Percentiles rank a stretch among this genome's conserved stretches.
Conservation (phyloP, 2,888 invertebrate species). For the Molanna angustata region DNA sequence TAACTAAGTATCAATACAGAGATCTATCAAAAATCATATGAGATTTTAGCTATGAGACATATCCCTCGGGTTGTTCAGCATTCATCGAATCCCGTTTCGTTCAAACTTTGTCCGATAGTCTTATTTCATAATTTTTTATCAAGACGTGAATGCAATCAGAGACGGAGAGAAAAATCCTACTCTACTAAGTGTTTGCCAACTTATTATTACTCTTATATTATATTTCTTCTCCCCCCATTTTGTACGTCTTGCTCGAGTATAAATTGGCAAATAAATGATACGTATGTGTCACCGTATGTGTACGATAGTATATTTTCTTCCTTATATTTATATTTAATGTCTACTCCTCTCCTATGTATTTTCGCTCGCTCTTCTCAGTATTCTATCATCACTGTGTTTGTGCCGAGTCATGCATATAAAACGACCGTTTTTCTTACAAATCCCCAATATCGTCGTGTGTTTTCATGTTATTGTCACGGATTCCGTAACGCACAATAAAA, state of each 20-base stretch:
- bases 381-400: background rate
- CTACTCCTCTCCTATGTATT: background rate
- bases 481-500: too few relatives aligned
- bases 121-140: too few relatives aligned
- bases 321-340: conserved; percentile 4
- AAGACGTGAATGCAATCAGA: conserved; percentile 10
- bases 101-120: too few relatives aligned
- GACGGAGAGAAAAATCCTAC: too few relatives aligned
- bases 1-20: too few relatives aligned
- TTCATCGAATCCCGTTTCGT: too few relatives aligned
- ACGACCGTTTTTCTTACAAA: background rate
- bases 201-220: background rate
- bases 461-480: too few relatives aligned
- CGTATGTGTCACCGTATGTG: conserved; percentile 21
- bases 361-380: background rate
- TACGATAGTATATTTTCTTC: conserved; percentile 18
- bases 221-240: too few relatives aligned
- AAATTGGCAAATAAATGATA: conserved; percentile 21
- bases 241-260: conserved; percentile 3
- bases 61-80: too few relatives aligned
- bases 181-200: background rate
- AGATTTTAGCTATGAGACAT: too few relatives aligned
- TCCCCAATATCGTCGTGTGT: too few relatives aligned
- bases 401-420: conserved; percentile 7
- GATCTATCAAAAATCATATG: too few relatives aligned